These are phyloP conservation scores for Puntigrus tetrazona DNA, from an alignment of 2,113 vertebrate species.

Conservation along the genomic window DNA sequence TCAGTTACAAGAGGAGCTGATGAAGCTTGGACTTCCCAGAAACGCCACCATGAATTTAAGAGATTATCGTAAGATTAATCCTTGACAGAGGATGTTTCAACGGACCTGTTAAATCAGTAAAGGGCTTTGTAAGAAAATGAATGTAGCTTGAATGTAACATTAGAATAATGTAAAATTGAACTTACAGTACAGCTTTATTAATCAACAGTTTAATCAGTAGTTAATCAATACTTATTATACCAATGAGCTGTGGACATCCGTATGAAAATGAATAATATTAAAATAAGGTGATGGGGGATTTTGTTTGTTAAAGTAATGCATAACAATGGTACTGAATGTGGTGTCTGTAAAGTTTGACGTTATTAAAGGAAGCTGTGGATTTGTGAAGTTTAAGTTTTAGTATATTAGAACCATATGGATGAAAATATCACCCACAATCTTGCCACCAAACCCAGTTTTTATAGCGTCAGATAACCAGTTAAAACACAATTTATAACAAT, in stretches of 20 bases:
- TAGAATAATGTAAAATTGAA: not conserved
- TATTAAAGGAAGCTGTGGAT: not conserved
- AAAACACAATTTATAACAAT: too few species aligned
- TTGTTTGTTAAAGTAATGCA: not conserved
- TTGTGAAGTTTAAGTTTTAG: too few species aligned
- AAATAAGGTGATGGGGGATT: not conserved
- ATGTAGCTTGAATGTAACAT: too few species aligned
- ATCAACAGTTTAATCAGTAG: too few species aligned
- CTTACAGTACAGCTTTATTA: not conserved
- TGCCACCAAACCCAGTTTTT: too few species aligned
- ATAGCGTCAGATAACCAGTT: too few species aligned
- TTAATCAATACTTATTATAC: too few species aligned
- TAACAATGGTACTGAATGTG: not conserved
- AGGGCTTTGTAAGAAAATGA: too few species aligned
- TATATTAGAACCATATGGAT: too few species aligned
- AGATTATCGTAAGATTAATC: conserved; percentile 7
- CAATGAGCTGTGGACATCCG: too few species aligned
- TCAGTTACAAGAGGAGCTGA: conserved; percentile 29
- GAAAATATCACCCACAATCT: too few species aligned
- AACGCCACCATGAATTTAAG: conserved; percentile 9
- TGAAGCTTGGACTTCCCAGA: not conserved
- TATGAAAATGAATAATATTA: not conserved
- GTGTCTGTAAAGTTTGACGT: not conserved
- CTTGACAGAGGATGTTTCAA: not conserved
- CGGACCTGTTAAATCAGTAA: too few species aligned